Conservation (phyloP, 1,140 invertebrate genomes). For the Cotesia vestalis region DNA sequence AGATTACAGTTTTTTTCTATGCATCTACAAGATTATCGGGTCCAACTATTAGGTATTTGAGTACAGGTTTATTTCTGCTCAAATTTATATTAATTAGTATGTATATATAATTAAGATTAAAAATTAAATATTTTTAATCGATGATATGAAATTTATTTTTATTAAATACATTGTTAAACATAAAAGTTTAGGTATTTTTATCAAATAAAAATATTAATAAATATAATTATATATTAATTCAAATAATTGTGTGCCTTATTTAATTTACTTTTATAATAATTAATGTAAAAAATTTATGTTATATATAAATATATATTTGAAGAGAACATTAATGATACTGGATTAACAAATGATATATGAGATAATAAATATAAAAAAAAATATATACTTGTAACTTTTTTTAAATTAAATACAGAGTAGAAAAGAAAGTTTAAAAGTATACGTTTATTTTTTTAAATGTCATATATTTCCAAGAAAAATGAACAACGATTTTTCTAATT, state of each 20-base stretch:
- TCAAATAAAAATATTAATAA: too few species aligned
- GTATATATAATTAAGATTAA: conserved; percentile 57
- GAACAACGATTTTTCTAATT: too few species aligned
- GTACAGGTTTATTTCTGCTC: conserved; percentile 50
- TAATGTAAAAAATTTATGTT: neutral
- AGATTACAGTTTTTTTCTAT: conserved; percentile 49
- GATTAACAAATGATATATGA: conserved; percentile 22
- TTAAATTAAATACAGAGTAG: neutral
- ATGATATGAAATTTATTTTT: conserved; percentile 55
- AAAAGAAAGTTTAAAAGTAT: too few species aligned
- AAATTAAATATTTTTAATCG: conserved; percentile 61
- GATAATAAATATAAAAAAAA: conserved; percentile 1
- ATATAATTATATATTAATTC: too few species aligned
- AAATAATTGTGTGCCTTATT: neutral
- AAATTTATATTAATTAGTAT: conserved; percentile 52
- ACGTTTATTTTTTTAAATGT: too few species aligned
- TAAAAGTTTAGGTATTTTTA: neutral
- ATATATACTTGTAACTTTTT: conserved; percentile 2
- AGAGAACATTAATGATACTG: too few species aligned
- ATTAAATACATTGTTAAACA: conserved; percentile 38
- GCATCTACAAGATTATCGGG: conserved; percentile 38
- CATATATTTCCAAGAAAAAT: too few species aligned
- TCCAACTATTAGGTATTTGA: conserved; percentile 38
- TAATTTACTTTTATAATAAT: neutral
- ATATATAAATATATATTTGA: too few species aligned